Evolutionary conservation across 2,888 invertebrate species (phyloP), one percentile per base, ranked within the genome.

Genomic region (Drosophila meridionalis): DNA sequence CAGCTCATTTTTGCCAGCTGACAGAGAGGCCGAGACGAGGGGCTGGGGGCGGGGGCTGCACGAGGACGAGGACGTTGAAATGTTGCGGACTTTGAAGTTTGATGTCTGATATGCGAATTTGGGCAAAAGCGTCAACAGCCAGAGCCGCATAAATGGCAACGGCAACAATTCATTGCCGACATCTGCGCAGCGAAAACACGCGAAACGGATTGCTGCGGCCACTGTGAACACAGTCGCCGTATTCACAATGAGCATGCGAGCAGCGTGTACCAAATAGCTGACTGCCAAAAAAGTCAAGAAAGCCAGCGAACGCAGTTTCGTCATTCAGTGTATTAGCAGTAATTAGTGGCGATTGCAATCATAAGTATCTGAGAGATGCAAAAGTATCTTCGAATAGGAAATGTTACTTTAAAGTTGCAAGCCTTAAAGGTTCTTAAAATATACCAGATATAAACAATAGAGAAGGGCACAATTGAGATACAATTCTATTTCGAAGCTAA

Each of bases 21-120:
- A 67, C 79, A 67, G 60, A 28, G 55, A 43, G 70, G 50, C 59
- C 40, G 6, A 43, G 20, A 14, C 14, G 14, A 28, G n/a, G 7
- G 20, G 20, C 20, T 4, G 43, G 0, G 7, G n/a, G n/a, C 20
- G 9, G 20, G 9, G 14, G 32, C 34, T 9, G 57, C 57, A 52
- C 58, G 56, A 36, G 55, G 56, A 60, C 57, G 52, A 53, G 66
- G 52, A 78, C 83, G 79, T 83, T 80, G 84, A 89, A 86, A 88
- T 81, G 89, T 80, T 85, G 87, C 76, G 70, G 76, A 87, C 78
- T 80, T 85, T 87, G 77, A 79, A 72, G 78, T 65, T 78, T 83
- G 88, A 88, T 89, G 87, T 73, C 69, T 81, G 86, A 87, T 87
- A 87, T 87, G 86, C 86, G 81, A 73, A 87, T 89, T 87, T 87